phyloP scores from a whole-genome alignment of 1,140 invertebrate species.

The Philaenus spumarius region DNA sequence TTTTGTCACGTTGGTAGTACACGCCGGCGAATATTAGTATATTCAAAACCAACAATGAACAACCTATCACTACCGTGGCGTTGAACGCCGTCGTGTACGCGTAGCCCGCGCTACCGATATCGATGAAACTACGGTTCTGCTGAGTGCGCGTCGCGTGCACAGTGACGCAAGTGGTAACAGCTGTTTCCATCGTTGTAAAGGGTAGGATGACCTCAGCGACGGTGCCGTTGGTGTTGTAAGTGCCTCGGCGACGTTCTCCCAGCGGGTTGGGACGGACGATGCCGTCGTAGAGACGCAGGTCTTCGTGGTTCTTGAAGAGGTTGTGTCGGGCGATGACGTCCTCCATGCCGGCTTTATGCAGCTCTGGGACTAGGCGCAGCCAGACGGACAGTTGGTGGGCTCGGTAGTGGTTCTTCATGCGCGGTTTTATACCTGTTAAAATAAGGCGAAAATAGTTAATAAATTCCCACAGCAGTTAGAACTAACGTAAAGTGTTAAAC shows the following conservation, averaged over 20 bases:
- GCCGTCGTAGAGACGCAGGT: slow-evolving; percentile 72
- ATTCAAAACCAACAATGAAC: slow-evolving; percentile 67
- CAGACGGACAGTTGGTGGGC: slow-evolving; percentile 91
- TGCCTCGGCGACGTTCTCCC: slow-evolving; percentile 18
- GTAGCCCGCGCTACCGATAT: slow-evolving; percentile 63
- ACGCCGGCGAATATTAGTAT: slow-evolving; percentile 90
- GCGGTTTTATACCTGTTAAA: slow-evolving; percentile 74
- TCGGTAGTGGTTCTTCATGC: slow-evolving; percentile 88
- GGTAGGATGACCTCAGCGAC: slow-evolving; percentile 35
- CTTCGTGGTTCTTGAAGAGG: slow-evolving; percentile 73
- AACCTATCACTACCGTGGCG: slow-evolving; percentile 83
- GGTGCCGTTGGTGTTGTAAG: no score
- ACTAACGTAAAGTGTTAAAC: no score
- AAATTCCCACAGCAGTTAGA: no score
- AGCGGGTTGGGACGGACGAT: slow-evolving; percentile 70
- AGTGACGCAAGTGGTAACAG: slow-evolving; percentile 33
- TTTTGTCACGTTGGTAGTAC: slow-evolving; percentile 85
- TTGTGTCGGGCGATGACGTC: slow-evolving; percentile 77
- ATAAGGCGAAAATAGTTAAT: slow-evolving; percentile 16
- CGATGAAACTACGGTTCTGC: slow-evolving; percentile 51
- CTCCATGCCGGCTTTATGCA: slow-evolving; percentile 85
- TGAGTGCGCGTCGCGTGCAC: slow-evolving; percentile 22
- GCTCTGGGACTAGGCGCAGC: slow-evolving; percentile 85
- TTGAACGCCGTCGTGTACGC: slow-evolving; percentile 76
- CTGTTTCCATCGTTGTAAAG: slow-evolving; percentile 47